phyloP scores from a whole-genome alignment of 1,140 invertebrate species.

The Vanessa atalanta region DNA sequence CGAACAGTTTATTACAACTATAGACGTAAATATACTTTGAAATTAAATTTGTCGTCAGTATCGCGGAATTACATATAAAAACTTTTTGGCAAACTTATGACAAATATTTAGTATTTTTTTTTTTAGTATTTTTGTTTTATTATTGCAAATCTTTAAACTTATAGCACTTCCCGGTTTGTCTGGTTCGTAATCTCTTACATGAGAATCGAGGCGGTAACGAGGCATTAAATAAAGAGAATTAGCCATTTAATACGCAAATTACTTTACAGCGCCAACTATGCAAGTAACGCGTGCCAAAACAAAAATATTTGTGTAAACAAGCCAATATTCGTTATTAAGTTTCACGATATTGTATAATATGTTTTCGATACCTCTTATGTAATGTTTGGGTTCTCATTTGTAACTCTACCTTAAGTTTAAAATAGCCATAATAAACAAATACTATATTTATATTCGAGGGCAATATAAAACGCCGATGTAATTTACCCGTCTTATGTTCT shows the following conservation, averaged over 20 bases:
- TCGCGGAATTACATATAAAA: too few species aligned
- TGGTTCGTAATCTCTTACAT: conserved; percentile 5
- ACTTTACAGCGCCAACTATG: conserved; percentile 12
- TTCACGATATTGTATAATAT: background rate
- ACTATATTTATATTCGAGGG: too few species aligned
- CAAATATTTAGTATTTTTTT: too few species aligned
- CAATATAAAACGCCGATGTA: too few species aligned
- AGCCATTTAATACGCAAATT: conserved; percentile 19
- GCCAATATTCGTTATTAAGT: background rate
- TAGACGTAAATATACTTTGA: too few species aligned
- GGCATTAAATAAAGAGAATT: conserved; percentile 24
- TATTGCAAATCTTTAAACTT: background rate
- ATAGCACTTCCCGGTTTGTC: background rate
- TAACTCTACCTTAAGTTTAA: too few species aligned
- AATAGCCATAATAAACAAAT: too few species aligned
- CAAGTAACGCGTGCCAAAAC: conserved; percentile 17
- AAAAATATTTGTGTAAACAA: conserved; percentile 3
- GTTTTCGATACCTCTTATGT: background rate
- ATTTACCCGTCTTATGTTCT: too few species aligned
- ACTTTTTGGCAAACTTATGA: too few species aligned
- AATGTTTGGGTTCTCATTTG: too few species aligned
- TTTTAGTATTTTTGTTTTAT: background rate
- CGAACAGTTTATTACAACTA: too few species aligned
- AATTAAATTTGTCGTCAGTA: too few species aligned
- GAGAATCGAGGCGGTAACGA: conserved; percentile 4